These are phyloP conservation scores for Dinomys branickii DNA, from an alignment of 2,113 vertebrate species.

Conservation along the genomic window DNA sequence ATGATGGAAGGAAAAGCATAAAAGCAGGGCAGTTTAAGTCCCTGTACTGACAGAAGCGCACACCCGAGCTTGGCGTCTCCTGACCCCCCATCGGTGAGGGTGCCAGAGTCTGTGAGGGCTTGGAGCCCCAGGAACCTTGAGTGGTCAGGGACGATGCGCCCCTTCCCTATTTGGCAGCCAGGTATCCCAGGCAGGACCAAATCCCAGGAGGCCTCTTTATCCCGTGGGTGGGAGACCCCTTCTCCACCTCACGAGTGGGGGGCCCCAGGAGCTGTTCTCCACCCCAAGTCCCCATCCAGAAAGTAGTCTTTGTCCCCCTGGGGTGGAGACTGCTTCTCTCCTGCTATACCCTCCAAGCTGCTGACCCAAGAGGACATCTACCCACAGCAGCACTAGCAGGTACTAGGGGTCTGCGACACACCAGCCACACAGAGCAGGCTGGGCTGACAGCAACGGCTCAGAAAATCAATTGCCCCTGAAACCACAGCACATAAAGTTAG, in stretches of 20 bases:
- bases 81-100: not conserved
- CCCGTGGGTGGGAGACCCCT: not conserved
- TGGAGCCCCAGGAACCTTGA: not conserved
- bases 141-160: not conserved
- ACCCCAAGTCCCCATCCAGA: not conserved
- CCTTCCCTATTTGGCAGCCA: not conserved
- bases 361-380: not conserved
- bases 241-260: not conserved
- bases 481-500: not conserved
- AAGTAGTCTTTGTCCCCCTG: not conserved
- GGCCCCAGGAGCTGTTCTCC: not conserved
- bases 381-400: not conserved
- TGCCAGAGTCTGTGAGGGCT: not conserved
- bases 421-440: not conserved
- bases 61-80: no score
- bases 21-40: not conserved
- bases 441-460: not conserved
- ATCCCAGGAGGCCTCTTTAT: not conserved
- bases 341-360: not conserved
- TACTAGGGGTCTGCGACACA: not conserved
- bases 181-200: not conserved
- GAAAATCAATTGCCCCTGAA: not conserved
- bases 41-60: not conserved
- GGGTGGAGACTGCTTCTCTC: not conserved
- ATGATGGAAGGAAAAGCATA: not conserved